Evolutionary conservation across 30 jellyfish, hydroid and myxozoan genomes (phyloP), one percentile per base, ranked within the genome.

Genomic region (Aurelia sp.): DNA sequence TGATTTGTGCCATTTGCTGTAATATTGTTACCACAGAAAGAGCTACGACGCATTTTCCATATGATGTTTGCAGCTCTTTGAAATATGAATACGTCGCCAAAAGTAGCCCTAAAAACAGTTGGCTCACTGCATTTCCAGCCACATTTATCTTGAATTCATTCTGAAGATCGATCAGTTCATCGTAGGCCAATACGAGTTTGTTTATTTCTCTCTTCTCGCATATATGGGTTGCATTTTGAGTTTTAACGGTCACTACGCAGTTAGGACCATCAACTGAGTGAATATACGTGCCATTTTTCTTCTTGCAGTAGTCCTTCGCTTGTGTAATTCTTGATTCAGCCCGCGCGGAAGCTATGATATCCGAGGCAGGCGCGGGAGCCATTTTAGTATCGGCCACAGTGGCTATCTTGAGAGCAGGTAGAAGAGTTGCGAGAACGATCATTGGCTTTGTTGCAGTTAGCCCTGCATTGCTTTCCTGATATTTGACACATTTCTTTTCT

Each of bases 51-150:
- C 78, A 68, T 70, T 41, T 69, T 27, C 91, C 91, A 51, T 82
- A 82, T 13, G 91, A 53, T 47, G 91, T 82, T 61, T 82, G 91
- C 10, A 82, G 71, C 58, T 82, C 91, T 18, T 82, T 70, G 62
- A 65, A 82, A 62, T 66, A 58, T 57, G 11, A 17, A 41, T 82
- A 82, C 21, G 91, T 82, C 11, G 79, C 66, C 6, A 82, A 5
- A 11, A 82, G 79, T 9, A 67, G 60, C 35, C 27, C 71, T 16
- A 82, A 78, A 47, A 74, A 82, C 64, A 70, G 18, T 7, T 52
- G 58, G 50, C 91, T 64, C 55, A 82, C 41, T 0, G 57, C 44
- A 12, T 66, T 82, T 35, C 91, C 91, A 21, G 69, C 71, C 3
- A 69, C 62, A 35, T 60, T 59, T 3, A 68, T 30, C 40, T 18